These are phyloP conservation scores for Chelonoidis abingdonii DNA, from an alignment of 2,113 vertebrate genomes.

Conservation along the genomic window DNA sequence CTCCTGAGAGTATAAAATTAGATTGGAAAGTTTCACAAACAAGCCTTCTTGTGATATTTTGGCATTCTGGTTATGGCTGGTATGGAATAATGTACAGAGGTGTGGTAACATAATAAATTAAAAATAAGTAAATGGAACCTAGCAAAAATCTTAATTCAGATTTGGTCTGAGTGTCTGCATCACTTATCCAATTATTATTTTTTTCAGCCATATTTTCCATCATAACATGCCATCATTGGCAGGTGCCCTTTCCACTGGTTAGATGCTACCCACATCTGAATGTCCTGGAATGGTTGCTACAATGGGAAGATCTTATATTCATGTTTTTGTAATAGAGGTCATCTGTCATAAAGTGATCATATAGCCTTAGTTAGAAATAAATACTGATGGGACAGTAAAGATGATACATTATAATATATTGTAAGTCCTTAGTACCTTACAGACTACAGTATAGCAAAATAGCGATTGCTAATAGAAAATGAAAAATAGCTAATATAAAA, in stretches of 20 bases:
- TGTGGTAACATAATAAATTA: background rate
- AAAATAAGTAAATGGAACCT: fast-evolving
- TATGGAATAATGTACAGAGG: background rate
- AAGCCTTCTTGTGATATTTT: background rate
- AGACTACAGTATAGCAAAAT: background rate
- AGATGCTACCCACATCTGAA: background rate
- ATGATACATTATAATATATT: conserved; percentile 11
- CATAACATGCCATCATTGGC: fast-evolving
- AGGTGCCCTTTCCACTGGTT: background rate
- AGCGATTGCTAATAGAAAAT: conserved; percentile 9
- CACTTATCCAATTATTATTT: background rate
- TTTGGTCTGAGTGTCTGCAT: background rate
- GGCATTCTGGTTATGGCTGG: background rate
- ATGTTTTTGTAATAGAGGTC: background rate
- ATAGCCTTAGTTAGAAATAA: conserved; percentile 4
- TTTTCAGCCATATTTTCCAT: background rate
- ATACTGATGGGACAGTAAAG: background rate
- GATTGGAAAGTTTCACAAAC: background rate
- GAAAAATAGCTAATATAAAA: conserved; percentile 22
- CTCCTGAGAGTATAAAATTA: background rate
- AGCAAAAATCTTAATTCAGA: fast-evolving
- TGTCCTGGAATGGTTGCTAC: background rate
- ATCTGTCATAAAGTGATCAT: conserved; percentile 19
- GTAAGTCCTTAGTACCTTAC: background rate
- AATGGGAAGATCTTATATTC: background rate